These are phyloP conservation scores for Tribolium castaneum DNA, from an alignment of 1,140 invertebrate genomes.

Conservation along the genomic window DNA sequence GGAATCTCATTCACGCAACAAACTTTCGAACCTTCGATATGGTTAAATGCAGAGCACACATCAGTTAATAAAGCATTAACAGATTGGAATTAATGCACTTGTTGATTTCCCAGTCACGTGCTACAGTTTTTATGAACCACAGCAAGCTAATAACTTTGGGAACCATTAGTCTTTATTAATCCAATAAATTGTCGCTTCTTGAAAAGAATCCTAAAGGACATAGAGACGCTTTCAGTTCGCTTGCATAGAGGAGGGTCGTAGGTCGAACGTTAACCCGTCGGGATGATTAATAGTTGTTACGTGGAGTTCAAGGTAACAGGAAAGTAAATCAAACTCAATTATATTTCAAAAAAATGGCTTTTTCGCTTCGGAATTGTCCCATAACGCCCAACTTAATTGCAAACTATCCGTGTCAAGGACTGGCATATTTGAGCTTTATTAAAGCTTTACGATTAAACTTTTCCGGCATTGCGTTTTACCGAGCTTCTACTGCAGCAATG, in stretches of 20 bases:
- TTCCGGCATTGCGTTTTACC: background rate
- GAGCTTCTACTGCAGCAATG: background rate
- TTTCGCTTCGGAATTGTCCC: background rate
- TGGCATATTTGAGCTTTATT: constrained; percentile 15
- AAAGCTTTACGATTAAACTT: constrained; percentile 10
- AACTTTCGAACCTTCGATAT: background rate
- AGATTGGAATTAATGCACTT: constrained; percentile 17
- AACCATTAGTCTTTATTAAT: constrained; percentile 14
- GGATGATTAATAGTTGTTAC: constrained; percentile 5
- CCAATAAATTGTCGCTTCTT: constrained; percentile 30
- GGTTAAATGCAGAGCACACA: background rate
- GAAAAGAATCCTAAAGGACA: background rate
- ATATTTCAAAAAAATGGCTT: background rate
- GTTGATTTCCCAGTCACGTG: constrained; percentile 20
- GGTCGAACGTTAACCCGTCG: constrained; percentile 11
- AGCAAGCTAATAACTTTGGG: background rate
- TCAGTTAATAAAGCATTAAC: background rate
- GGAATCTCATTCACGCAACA: background rate
- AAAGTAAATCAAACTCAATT: constrained; percentile 19
- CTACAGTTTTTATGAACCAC: background rate
- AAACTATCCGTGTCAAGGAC: constrained; percentile 8
- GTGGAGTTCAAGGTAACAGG: constrained; percentile 15
- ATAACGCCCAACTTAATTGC: background rate
- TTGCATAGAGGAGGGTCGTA: constrained; percentile 8
- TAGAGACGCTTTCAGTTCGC: background rate